Evolutionary conservation across 2,113 vertebrate species (phyloP), one percentile per base, ranked within the genome.

Genomic region (Chionomys nivalis): DNA sequence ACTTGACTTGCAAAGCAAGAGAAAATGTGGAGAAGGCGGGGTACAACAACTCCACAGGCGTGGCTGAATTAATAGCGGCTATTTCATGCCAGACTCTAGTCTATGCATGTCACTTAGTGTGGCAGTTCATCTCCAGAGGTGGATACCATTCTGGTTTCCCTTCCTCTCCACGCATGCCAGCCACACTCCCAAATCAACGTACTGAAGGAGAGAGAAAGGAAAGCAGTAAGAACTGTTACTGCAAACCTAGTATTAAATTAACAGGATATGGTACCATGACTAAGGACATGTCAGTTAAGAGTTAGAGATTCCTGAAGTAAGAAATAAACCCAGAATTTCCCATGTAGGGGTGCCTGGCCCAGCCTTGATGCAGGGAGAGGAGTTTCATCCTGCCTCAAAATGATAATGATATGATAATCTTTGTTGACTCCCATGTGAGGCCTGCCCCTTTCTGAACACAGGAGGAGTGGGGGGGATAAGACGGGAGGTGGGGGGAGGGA

Each of bases 191-290:
- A 89, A 44, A 21, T 70, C 90, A 39, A 66, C 19, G 31, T 42
- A 83, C 4, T 90, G 73, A 73, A 44, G 61, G 61, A 3, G 19
- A 75, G 6, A 82, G 66, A 94, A 23, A 14, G 26, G 12, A 42
- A 79, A 89, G 11, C 24, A 33, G 8, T 42, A 6, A 93, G 79
- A 89, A 87, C 31, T 19, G 1, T 58, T 58, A 73, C 4, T 17
- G 8, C 2, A 78, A 81, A 75, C 76, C 14, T 19, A 66, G 65
- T 79, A 31, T 72, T 33, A 91, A 91, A 89, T 65, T 89, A 87
- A 95, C 55, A 70, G 78, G 61, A 82, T 83, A 87, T 70, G 68
- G 94, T 33, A 23, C n/a, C n/a, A 89, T 61, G 91, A 87, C 82
- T 78, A 72, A 90, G 55, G 81, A 77, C 31, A 76, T 39, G 36